phyloP scores from a whole-genome alignment of 2,888 invertebrate species.

The Diarsia rubi region DNA sequence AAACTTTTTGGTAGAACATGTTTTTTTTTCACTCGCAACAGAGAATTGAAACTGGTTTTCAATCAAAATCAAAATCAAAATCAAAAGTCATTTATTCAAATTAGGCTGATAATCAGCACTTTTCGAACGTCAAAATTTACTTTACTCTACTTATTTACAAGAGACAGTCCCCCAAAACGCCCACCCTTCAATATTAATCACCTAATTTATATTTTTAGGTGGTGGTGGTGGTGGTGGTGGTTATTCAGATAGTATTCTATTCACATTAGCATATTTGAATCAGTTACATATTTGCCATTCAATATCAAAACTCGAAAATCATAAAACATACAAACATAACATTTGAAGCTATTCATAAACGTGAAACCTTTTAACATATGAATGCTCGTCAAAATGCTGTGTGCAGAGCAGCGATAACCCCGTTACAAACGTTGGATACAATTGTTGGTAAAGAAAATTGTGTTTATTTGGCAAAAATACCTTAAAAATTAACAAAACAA shows the following conservation, averaged over 20 bases:
- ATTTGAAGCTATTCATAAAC: constrained; percentile 26
- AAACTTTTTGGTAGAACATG: neutral
- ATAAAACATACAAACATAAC: constrained; percentile 17
- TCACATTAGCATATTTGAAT: constrained; percentile 9
- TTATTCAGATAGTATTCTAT: neutral
- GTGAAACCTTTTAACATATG: constrained; percentile 37
- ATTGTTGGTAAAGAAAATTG: constrained; percentile 16
- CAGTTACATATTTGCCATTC: constrained; percentile 12
- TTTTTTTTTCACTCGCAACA: neutral
- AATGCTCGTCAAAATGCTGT: constrained; percentile 48
- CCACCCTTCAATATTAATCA: too few species aligned
- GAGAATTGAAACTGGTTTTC: constrained; percentile 1
- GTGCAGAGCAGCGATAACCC: neutral
- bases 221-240: too few species aligned
- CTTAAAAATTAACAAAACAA: too few species aligned
- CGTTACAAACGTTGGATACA: constrained; percentile 4
- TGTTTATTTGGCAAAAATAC: too few species aligned
- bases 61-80: too few species aligned
- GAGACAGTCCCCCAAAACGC: too few species aligned
- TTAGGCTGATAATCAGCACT: too few species aligned
- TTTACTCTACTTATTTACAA: too few species aligned
- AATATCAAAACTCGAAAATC: constrained; percentile 23
- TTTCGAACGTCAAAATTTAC: too few species aligned
- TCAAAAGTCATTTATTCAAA: too few species aligned
- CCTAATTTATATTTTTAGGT: neutral